Conservation (phyloP, 2,113 vertebrate genomes). For the Lethenteron camtschaticum region DNA sequence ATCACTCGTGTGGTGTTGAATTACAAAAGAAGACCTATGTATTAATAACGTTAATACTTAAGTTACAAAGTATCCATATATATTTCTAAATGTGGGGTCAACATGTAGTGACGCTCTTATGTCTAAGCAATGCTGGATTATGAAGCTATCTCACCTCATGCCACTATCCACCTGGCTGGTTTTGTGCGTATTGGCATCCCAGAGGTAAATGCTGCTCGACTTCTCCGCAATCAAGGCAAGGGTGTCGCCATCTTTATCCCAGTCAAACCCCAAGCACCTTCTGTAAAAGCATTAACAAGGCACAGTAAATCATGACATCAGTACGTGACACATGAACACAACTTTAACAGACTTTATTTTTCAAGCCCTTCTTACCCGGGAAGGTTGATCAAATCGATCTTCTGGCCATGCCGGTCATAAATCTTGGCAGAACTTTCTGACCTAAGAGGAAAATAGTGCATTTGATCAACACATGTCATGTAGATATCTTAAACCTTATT, state of each 20-base stretch:
- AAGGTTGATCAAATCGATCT: constrained; percentile 59
- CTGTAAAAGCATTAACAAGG: constrained; percentile 18
- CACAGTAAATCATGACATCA: constrained; percentile 7
- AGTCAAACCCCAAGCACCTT: constrained; percentile 61
- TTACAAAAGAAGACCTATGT: background rate
- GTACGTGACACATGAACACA: constrained; percentile 1
- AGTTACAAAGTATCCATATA: constrained; percentile 11
- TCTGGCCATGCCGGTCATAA: constrained; percentile 89
- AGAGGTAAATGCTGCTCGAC: constrained; percentile 53
- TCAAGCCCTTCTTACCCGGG: constrained; percentile 36
- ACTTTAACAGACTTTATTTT: too few species aligned
- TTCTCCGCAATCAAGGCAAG: constrained; percentile 76
- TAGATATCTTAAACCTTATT: too few species aligned
- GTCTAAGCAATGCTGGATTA: background rate
- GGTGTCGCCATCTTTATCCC: constrained; percentile 86
- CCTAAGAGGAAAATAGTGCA: background rate
- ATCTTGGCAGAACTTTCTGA: constrained; percentile 29
- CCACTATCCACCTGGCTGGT: constrained; percentile 64
- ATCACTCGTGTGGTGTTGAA: background rate
- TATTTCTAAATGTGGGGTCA: constrained; percentile 12
- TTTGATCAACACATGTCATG: too few species aligned
- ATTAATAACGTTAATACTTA: too few species aligned
- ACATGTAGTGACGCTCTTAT: background rate
- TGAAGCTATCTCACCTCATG: constrained; percentile 38
- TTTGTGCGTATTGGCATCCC: constrained; percentile 78